Evolutionary conservation across 1,140 invertebrate genomes (phyloP).

Genomic region (Pseudachorutes palmiensis): DNA sequence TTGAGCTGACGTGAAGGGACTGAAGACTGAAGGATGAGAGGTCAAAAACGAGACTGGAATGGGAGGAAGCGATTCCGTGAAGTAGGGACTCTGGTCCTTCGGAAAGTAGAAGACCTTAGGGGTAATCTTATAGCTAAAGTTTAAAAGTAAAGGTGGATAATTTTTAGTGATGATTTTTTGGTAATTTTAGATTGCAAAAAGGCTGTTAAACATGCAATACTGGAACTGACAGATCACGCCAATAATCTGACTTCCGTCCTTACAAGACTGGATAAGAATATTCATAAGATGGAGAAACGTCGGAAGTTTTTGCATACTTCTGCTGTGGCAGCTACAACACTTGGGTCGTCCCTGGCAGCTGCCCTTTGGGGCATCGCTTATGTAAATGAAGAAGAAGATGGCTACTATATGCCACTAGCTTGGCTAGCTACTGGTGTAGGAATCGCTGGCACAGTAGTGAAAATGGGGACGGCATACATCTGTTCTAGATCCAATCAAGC

Average conservation of each 20-base stretch:
- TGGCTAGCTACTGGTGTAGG: slow-evolving; percentile 1
- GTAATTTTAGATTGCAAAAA: neutral
- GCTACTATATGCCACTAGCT: neutral
- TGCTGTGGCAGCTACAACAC: neutral
- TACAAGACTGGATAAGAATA: neutral
- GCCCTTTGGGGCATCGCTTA: neutral
- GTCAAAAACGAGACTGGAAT: too few relatives aligned
- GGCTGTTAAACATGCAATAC: neutral
- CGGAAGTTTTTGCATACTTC: neutral
- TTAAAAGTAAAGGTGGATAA: slow-evolving; percentile 1
- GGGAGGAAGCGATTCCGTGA: too few relatives aligned
- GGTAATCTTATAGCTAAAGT: too few relatives aligned
- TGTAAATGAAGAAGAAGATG: neutral
- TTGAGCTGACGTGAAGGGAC: too few relatives aligned
- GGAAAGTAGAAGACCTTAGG: too few relatives aligned
- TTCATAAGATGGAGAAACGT: neutral
- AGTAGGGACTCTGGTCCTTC: too few relatives aligned
- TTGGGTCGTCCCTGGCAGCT: neutral
- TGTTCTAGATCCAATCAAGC: neutral
- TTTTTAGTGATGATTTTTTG: neutral
- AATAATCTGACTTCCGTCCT: slow-evolving; percentile 2
- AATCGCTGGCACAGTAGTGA: neutral
- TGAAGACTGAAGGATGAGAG: too few relatives aligned
- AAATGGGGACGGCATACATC: neutral
- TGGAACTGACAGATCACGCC: neutral